Base-by-base conservation (phyloP, 2,888 invertebrate species). In the Lumbricus terrestris region DNA sequence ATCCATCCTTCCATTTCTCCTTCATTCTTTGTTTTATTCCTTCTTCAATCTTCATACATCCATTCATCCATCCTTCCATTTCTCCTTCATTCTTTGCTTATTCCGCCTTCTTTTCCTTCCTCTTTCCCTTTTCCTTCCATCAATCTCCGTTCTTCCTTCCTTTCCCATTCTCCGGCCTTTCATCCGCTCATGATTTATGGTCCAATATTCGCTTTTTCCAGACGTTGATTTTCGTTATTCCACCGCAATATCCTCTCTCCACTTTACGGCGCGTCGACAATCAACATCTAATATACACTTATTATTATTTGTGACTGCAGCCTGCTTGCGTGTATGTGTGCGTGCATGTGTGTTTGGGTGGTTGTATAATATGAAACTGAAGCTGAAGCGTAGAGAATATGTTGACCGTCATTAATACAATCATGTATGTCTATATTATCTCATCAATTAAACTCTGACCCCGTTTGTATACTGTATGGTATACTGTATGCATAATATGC, bases 201-300 rank as follows among this genome's bases (percentile, higher is more conserved):
- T 69, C n/a, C 69, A 69, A 69, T 69, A 69, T 69, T 69, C 69
- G 69, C 69, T n/a, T 69, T 69, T 69, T 69, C 69, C 69, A 69
- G 69, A 8, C 69, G 29, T 8, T n/a, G 69, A 69, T 69, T 69
- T 69, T 69, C n/a, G 69, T 69, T 69, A 69, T 69, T 69, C 69
- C 69, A n/a, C 69, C 0, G 69, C 69, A 69, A 69, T 69, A 69
- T 69, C 69, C 69, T 8, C 29, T n/a, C 69, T 69, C 69, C 69
- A n/a, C 69, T 69, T 69, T n/a, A 69, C n/a, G 8, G 2, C 69
- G n/a, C n/a, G 29, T 69, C n/a, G n/a, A n/a, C 69, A 69, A n/a
- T 69, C 69, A 69, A 69, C 69, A 69, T 8, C 69, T 69, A 29
- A 69, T 69, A 69, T 69, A n/a, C n/a, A 69, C n/a, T n/a, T 69